Percentiles rank a stretch among this genome's conserved stretches.
Conservation (phyloP, 2,113 vertebrate genomes). For the Pelecanoides urinatrix region DNA sequence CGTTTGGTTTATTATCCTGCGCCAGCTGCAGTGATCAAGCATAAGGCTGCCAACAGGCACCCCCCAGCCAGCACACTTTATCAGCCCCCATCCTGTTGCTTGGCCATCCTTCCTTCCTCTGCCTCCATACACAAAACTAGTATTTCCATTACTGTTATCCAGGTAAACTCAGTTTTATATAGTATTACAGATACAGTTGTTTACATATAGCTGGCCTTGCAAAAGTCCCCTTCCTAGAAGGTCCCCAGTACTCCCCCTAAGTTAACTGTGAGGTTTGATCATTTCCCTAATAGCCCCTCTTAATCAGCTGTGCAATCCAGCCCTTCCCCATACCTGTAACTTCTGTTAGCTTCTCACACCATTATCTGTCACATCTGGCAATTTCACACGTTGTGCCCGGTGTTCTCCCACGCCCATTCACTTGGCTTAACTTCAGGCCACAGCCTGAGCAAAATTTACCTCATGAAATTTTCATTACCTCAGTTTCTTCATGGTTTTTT, state of each 20-base stretch:
- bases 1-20: not conserved
- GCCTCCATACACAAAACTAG: not conserved
- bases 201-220: not conserved
- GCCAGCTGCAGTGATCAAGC: not conserved
- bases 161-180: not conserved
- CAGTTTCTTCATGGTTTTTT: not conserved
- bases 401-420: not conserved
- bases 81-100: not conserved
- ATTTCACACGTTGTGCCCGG: fast-evolving
- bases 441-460: not conserved
- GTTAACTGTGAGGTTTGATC: not conserved
- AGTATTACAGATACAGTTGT: not conserved
- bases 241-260: not conserved
- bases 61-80: not conserved
- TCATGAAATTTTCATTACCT: not conserved
- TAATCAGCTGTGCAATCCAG: not conserved
- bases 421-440: not conserved
- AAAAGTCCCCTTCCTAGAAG: not conserved
- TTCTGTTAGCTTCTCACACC: not conserved
- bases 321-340: not conserved
- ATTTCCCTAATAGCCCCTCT: not conserved
- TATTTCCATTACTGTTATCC: not conserved
- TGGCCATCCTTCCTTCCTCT: not conserved
- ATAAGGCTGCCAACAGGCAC: not conserved
- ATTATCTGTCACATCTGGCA: not conserved